Conservation (phyloP, 2,888 invertebrate genomes). For the Lacanobia oleracea region DNA sequence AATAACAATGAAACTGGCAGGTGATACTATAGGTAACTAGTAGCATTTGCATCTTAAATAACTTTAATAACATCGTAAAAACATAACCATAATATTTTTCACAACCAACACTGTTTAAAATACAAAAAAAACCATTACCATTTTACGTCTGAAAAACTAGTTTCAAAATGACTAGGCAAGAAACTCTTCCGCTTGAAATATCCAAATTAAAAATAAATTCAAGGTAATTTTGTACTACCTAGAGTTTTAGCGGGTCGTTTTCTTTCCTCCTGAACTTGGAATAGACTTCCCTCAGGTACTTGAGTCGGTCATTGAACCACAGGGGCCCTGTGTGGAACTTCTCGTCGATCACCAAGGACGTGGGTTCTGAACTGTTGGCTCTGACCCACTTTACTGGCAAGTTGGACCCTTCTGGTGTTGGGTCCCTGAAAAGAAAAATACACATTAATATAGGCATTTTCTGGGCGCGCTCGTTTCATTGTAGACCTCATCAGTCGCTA, state of each 20-base stretch:
- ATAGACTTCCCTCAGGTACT: slow-evolving; percentile 76
- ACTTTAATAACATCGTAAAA: not conserved
- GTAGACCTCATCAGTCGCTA: not conserved
- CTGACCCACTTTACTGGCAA: slow-evolving; percentile 78
- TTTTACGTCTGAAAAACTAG: not conserved
- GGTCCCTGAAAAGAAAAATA: slow-evolving; percentile 74
- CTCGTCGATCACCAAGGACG: slow-evolving; percentile 75
- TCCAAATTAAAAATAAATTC: slow-evolving; percentile 1
- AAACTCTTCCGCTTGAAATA: not conserved
- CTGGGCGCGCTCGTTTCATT: not conserved
- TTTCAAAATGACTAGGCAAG: slow-evolving; percentile 18
- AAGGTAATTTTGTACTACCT: slow-evolving; percentile 8
- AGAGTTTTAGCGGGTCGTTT: slow-evolving; percentile 5
- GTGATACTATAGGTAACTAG: not conserved
- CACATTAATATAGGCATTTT: not conserved
- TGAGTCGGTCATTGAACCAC: slow-evolving; percentile 75
- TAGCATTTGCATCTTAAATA: not conserved
- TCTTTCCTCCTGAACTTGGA: slow-evolving; percentile 76
- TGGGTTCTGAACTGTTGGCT: slow-evolving; percentile 67
- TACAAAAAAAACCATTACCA: slow-evolving; percentile 10
- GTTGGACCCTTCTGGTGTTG: slow-evolving; percentile 75
- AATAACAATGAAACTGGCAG: not conserved
- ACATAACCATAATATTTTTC: not conserved
- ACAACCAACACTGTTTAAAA: not conserved
- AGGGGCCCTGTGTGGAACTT: slow-evolving; percentile 73